Evolutionary conservation across 2,113 vertebrate genomes (phyloP).

Genomic region (Agelaius tricolor): DNA sequence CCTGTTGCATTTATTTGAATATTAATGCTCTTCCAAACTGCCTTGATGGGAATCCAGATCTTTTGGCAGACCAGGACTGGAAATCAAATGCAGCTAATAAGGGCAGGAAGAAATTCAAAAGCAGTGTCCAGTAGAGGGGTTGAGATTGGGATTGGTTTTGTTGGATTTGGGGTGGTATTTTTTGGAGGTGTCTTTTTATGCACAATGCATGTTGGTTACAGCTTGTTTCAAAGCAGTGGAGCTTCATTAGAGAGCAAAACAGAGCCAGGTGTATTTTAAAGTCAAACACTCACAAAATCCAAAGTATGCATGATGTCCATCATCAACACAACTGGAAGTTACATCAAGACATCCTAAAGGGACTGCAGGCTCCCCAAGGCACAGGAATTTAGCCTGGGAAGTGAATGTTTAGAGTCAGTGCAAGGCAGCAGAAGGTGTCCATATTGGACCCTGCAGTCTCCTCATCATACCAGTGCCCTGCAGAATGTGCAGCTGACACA

Average conservation of each 20-base stretch:
- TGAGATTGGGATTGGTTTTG: background rate
- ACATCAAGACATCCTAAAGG: background rate
- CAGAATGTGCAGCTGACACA: background rate
- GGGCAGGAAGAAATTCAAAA: conserved; percentile 50
- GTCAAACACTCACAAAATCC: background rate
- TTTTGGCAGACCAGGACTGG: conserved; percentile 12
- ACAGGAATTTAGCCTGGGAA: background rate
- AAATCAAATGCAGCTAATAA: background rate
- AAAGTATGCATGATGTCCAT: background rate
- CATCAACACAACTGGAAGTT: background rate
- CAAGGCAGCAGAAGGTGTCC: background rate
- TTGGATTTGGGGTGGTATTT: background rate
- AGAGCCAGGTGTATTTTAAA: conserved; percentile 41
- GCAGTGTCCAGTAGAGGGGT: background rate
- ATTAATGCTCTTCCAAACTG: conserved; percentile 2
- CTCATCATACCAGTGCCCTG: background rate
- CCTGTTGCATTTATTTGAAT: conserved; percentile 55
- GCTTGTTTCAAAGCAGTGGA: conserved; percentile 24
- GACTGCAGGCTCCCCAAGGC: background rate
- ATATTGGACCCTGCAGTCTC: background rate
- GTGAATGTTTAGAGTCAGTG: background rate
- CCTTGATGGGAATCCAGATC: conserved; percentile 1
- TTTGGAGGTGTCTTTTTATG: background rate
- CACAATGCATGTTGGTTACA: background rate
- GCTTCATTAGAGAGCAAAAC: conserved; percentile 33